Percentiles rank a stretch among this genome's conserved stretches.
phyloP scores from a whole-genome alignment of 2,888 invertebrate species.

The Cryptocheilus praepositus region DNA sequence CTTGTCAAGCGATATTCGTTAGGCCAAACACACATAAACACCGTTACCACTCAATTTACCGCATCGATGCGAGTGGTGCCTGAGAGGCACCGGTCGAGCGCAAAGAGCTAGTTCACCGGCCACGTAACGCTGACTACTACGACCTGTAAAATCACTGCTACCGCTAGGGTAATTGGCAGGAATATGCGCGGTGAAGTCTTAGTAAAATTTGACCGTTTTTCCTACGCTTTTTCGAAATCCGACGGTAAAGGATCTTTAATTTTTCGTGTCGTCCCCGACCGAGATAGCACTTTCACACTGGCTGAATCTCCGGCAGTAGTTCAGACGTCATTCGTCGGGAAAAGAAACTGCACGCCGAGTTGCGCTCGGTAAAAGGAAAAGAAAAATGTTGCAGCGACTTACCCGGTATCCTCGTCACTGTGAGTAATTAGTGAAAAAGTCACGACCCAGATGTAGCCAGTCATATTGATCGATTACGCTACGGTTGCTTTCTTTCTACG shows the following conservation, averaged over 20 bases:
- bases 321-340: too few relatives aligned
- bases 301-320: neutral
- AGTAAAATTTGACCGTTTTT: too few relatives aligned
- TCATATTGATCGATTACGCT: conserved; percentile 51
- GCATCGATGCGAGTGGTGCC: too few relatives aligned
- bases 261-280: neutral
- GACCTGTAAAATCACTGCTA: neutral
- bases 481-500: neutral
- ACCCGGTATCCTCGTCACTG: conserved; percentile 5
- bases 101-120: too few relatives aligned
- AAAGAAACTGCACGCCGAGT: too few relatives aligned
- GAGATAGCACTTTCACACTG: neutral
- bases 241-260: too few relatives aligned
- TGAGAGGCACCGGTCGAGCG: too few relatives aligned
- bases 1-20: too few relatives aligned
- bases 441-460: conserved; percentile 53
- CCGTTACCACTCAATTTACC: too few relatives aligned
- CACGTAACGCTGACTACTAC: neutral
- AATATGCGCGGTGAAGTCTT: neutral
- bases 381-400: neutral
- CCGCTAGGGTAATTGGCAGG: too few relatives aligned
- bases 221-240: too few relatives aligned
- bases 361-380: neutral
- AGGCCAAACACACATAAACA: too few relatives aligned
- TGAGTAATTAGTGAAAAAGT: conserved; percentile 59